A percentile compares a stretch with the other conserved stretches of the same genome.
These are phyloP conservation scores for Caranx ignobilis DNA, from an alignment of 2,113 vertebrate genomes.

Conservation along the genomic window DNA sequence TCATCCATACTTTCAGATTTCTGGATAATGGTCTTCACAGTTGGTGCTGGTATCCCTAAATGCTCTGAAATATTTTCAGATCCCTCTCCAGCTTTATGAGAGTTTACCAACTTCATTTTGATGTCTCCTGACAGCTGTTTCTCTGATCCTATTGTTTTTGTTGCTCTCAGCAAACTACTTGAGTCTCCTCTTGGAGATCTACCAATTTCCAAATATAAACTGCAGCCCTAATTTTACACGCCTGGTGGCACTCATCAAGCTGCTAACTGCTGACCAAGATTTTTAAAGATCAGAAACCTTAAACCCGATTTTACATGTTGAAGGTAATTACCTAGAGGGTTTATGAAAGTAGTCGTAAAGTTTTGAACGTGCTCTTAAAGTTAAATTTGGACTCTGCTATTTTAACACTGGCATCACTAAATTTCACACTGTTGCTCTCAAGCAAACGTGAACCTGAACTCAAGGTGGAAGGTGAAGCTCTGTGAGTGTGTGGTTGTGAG, in stretches of 20 bases:
- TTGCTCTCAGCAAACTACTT: not conserved
- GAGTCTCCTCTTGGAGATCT: not conserved
- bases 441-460: constrained; percentile 6
- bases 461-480: constrained; percentile 15
- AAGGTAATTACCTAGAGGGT: too few species aligned
- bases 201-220: too few species aligned
- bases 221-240: too few species aligned
- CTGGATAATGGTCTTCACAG: not conserved
- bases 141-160: not conserved
- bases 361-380: too few species aligned
- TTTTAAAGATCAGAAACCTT: not conserved
- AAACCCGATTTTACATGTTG: not conserved
- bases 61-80: not conserved
- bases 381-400: too few species aligned
- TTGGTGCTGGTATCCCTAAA: not conserved
- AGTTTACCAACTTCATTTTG: not conserved
- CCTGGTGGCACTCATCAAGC: not conserved
- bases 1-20: too few species aligned
- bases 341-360: too few species aligned
- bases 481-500: not conserved
- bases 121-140: not conserved
- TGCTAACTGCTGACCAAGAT: not conserved
- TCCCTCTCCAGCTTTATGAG: not conserved
- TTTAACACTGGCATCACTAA: too few species aligned
- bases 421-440: not conserved